Base-by-base conservation (phyloP, 1,140 invertebrate species). In the Drosophila gunungcola region DNA sequence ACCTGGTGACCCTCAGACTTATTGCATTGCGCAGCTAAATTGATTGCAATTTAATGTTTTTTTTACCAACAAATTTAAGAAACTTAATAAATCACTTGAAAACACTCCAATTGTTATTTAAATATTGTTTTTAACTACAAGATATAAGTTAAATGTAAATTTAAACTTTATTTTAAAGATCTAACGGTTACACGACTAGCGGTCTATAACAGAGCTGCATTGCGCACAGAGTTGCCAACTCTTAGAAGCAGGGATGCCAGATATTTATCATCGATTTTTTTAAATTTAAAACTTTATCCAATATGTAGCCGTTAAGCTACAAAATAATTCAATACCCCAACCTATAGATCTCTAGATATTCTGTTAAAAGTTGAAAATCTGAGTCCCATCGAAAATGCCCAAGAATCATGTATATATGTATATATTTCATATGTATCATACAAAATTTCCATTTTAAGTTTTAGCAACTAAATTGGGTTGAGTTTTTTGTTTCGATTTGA, bases 401-500 rank as follows among this genome's bases (percentile, higher is more conserved):
- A 27, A 16, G 16, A 34, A 55, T 63, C 48, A 57, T 75, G 49
- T 65, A 64, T 75, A 57, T 80, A 78, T 83, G 58, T 80, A 81
- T 85, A 85, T 85, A 85, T 85, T 85, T 86, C 78, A 85, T 85
- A 85, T 78, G 62, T 76, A 85, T 85, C 82, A 86, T 86, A 85
- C 82, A 86, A 74, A 78, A 85, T 78, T 81, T 85, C 64, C 58
- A 73, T 80, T 75, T 80, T 43, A 70, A 75, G 60, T 64, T 69
- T 80, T 64, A 80, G 81, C 81, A 75, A 85, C 81, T 85, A 80
- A 85, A 62, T 82, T 58, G 69, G 41, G 25, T 65, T 65, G 61
- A 74, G 72, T 36, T 74, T 65, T 62, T 56, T 32, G 27, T 51
- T 53, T 65, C 48, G 56, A 27, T 51, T 67, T 43, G 29, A 69